These are phyloP conservation scores for Saturnia pavonia DNA, from an alignment of 2,888 invertebrate species.

Conservation along the genomic window DNA sequence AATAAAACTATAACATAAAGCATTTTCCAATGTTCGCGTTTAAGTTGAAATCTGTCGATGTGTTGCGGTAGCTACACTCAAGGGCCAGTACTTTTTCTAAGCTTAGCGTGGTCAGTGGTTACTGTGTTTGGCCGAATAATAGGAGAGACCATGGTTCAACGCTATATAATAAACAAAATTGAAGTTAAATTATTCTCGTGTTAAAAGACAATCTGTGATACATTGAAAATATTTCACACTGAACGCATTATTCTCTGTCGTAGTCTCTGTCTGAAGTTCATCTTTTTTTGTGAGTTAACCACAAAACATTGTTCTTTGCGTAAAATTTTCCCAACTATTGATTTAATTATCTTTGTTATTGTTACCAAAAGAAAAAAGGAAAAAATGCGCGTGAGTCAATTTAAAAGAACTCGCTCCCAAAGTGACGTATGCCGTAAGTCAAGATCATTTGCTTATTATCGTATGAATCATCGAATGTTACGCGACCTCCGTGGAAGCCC, in stretches of 20 bases:
- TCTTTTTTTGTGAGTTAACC: no score
- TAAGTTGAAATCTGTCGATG: not conserved
- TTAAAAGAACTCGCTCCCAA: conserved; percentile 41
- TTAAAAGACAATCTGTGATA: not conserved
- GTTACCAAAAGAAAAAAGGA: conserved; percentile 32
- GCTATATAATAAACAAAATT: not conserved
- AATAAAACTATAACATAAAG: not conserved
- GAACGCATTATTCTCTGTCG: no score
- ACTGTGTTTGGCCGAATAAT: not conserved
- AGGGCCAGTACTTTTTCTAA: not conserved
- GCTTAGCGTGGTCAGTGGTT: no score
- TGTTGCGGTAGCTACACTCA: not conserved
- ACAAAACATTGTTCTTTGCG: not conserved
- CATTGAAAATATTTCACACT: not conserved
- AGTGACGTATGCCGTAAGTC: conserved; percentile 43
- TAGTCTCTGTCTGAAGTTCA: not conserved
- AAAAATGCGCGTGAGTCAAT: conserved; percentile 52
- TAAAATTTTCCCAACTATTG: not conserved
- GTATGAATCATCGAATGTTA: conserved; percentile 56
- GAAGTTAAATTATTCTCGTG: not conserved
- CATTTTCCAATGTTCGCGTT: not conserved
- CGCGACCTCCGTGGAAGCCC: conserved; percentile 59
- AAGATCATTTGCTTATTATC: conserved; percentile 46
- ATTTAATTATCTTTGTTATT: conserved; percentile 23
- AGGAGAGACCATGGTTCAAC: not conserved